These are phyloP conservation scores for Capra hircus DNA, from an alignment of 2,113 vertebrate species.

Conservation along the genomic window DNA sequence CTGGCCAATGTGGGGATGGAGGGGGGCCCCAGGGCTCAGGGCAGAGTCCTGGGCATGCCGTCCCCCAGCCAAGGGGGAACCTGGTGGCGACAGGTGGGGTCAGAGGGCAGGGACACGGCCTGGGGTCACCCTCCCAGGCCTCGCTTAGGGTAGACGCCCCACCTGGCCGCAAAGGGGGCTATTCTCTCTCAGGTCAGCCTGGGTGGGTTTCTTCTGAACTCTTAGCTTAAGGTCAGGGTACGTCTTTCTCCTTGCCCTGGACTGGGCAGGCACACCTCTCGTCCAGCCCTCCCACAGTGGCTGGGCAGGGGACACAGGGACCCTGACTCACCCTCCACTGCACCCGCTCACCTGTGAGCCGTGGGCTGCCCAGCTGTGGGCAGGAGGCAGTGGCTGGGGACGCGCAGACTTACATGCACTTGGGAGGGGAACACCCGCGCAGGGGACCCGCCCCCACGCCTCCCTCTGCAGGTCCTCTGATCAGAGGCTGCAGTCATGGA, in stretches of 20 bases:
- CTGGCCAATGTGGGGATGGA: not conserved
- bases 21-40: not conserved
- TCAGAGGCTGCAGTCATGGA: not conserved
- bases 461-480: not conserved
- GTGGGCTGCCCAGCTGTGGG: not conserved
- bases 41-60: not conserved
- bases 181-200: not conserved
- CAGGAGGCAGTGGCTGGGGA: not conserved
- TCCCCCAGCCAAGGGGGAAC: not conserved
- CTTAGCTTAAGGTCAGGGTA: not conserved
- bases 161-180: no score
- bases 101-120: not conserved
- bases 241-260: not conserved
- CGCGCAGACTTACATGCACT: not conserved
- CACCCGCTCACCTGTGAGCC: not conserved
- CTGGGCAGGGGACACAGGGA: not conserved
- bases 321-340: not conserved
- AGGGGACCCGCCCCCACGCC: not conserved
- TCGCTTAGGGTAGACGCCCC: not conserved
- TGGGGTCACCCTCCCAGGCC: not conserved
- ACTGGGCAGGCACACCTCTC: not conserved
- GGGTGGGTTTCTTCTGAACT: not conserved
- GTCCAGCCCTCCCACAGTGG: not conserved
- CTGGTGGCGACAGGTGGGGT: not conserved
- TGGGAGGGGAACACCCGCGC: not conserved